phyloP scores from a whole-genome alignment of 2,113 vertebrate genomes.

The Alethe diademata region DNA sequence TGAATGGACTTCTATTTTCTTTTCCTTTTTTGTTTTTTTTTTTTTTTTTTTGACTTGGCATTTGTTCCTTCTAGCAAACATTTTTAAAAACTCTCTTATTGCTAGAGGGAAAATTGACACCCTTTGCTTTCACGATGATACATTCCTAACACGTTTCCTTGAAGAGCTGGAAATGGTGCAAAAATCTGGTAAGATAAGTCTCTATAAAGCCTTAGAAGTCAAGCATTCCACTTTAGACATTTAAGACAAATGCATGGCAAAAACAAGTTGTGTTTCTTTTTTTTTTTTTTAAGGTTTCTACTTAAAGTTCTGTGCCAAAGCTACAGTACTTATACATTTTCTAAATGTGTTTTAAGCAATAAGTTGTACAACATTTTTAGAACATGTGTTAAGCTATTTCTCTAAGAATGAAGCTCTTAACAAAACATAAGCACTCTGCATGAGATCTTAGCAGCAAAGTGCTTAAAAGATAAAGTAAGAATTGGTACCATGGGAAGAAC shows the following conservation, averaged over 20 bases:
- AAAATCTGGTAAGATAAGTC: constrained; percentile 70
- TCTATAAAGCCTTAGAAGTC: constrained; percentile 67
- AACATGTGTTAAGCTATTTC: constrained; percentile 90
- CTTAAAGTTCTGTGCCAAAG: constrained; percentile 78
- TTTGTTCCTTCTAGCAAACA: constrained; percentile 66
- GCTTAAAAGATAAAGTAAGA: constrained; percentile 90
- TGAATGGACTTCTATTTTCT: constrained; percentile 55
- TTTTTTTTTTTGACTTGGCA: constrained; percentile 55
- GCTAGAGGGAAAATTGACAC: constrained; percentile 68
- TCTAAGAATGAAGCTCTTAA: constrained; percentile 89
- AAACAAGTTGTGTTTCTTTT: constrained; percentile 44
- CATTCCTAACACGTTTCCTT: constrained; percentile 65
- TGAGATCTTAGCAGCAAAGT: constrained; percentile 88
- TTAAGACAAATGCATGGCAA: constrained; percentile 64
- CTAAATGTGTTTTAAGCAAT: constrained; percentile 87
- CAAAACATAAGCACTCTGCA: constrained; percentile 90
- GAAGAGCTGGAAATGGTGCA: constrained; percentile 55
- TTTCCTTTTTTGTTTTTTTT: neutral
- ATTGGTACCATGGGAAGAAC: constrained; percentile 97
- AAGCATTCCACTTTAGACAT: constrained; percentile 62
- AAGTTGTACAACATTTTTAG: constrained; percentile 90
- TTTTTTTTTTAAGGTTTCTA: constrained; percentile 72
- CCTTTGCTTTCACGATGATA: constrained; percentile 70
- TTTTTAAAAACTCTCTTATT: constrained; percentile 61
- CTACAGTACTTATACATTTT: constrained; percentile 83